These are phyloP conservation scores for Tiliacea aurago DNA, from an alignment of 2,888 invertebrate species.

Conservation along the genomic window DNA sequence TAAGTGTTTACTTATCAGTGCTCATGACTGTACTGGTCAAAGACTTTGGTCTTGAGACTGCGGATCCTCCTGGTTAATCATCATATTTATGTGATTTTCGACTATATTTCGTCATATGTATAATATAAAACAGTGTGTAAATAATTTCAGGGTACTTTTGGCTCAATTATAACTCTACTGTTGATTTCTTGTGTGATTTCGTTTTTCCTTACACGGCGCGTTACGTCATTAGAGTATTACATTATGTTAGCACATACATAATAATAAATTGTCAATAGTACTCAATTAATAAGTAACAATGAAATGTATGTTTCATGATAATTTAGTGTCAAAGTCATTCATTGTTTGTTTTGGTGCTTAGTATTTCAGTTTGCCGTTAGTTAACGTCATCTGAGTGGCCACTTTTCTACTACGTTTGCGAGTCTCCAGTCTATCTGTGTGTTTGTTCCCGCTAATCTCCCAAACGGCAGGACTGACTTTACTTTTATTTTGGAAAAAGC, in stretches of 20 bases:
- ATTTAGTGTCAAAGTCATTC: conserved; percentile 10
- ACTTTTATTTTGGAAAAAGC: no score
- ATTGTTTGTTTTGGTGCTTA: neutral
- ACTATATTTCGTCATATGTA: neutral
- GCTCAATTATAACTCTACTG: neutral
- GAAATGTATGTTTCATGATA: neutral
- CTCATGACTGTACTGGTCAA: no score
- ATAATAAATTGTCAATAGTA: neutral
- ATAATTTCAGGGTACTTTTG: no score
- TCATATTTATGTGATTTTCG: neutral
- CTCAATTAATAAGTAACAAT: neutral
- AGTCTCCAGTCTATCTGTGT: neutral
- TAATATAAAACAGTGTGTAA: no score
- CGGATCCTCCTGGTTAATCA: neutral
- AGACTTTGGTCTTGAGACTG: no score
- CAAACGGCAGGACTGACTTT: no score
- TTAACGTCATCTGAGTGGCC: neutral
- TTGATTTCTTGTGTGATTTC: neutral
- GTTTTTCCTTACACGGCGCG: neutral
- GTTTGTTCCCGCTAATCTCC: no score
- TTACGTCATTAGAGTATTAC: neutral
- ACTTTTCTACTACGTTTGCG: neutral
- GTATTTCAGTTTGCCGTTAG: neutral
- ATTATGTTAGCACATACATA: neutral
- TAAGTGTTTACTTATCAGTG: no score